Evolutionary conservation across 2,113 vertebrate genomes (phyloP).

Genomic region (Platycercus adscitus): DNA sequence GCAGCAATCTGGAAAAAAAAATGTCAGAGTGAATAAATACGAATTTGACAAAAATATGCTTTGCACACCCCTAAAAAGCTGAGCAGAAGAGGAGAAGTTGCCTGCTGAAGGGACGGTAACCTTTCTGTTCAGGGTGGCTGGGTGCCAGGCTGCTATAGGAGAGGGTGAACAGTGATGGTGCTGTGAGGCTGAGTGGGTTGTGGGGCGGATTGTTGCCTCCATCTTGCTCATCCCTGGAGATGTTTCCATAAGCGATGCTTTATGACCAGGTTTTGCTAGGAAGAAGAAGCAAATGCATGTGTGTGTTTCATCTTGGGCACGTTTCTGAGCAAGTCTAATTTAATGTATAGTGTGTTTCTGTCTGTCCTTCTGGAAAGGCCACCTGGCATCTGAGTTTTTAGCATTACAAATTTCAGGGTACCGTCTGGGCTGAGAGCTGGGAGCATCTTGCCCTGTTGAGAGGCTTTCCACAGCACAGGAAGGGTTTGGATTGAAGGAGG

Average conservation of each 20-base stretch:
- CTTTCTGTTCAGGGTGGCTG: background rate
- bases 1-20: background rate
- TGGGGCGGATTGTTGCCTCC: background rate
- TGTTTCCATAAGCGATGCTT: background rate
- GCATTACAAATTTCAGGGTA: background rate
- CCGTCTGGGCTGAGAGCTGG: background rate
- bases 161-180: accelerated
- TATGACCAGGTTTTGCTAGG: background rate
- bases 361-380: background rate
- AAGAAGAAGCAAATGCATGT: background rate
- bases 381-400: background rate
- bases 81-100: background rate
- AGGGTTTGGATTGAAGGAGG: background rate
- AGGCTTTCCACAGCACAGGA: background rate
- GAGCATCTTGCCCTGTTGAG: background rate
- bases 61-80: background rate
- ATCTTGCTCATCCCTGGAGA: background rate
- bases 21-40: background rate
- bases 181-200: background rate
- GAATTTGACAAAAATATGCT: background rate
- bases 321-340: background rate
- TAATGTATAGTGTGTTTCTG: background rate
- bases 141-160: background rate
- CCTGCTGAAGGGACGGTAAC: background rate
- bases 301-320: background rate